phyloP scores from a whole-genome alignment of 2,888 invertebrate genomes.

The Lacanobia wlatinum region DNA sequence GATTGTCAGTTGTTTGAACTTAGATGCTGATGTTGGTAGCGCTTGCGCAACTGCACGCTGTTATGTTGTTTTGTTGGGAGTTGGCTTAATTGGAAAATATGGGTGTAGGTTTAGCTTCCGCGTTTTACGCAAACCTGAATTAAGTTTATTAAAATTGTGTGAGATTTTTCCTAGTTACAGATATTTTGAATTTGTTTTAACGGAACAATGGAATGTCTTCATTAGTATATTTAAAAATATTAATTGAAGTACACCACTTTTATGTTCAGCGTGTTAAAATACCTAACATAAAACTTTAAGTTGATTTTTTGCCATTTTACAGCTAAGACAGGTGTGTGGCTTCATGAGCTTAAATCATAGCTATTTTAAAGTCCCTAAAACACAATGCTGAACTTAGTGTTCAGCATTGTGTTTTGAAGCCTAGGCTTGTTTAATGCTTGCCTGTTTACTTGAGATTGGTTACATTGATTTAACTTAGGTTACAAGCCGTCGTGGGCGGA shows the following conservation, averaged over 20 bases:
- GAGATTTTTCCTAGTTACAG: not conserved
- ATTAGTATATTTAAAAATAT: not conserved
- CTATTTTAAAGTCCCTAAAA: conserved; percentile 33
- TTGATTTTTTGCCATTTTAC: conserved; percentile 31
- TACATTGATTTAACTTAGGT: conserved; percentile 54
- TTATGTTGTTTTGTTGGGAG: conserved; percentile 33
- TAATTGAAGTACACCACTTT: too few species aligned
- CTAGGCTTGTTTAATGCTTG: conserved; percentile 29
- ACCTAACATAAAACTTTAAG: not conserved
- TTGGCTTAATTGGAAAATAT: conserved; percentile 43
- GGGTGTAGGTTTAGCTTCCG: conserved; percentile 41
- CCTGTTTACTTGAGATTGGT: conserved; percentile 34
- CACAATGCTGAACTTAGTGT: conserved; percentile 6
- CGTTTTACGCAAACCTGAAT: conserved; percentile 28
- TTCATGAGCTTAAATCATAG: conserved; percentile 30
- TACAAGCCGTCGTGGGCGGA: conserved; percentile 58
- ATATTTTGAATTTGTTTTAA: not conserved
- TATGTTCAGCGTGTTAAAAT: not conserved
- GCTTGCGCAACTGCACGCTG: conserved; percentile 45
- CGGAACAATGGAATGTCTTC: not conserved
- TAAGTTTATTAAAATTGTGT: not conserved
- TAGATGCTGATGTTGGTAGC: conserved; percentile 37
- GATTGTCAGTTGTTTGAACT: conserved; percentile 63
- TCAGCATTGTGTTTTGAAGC: conserved; percentile 38
- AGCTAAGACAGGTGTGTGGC: conserved; percentile 32